Percentiles rank a stretch among this genome's conserved stretches.
These are phyloP conservation scores for Gracilinanus agilis DNA, from an alignment of 2,113 vertebrate species.

Conservation along the genomic window DNA sequence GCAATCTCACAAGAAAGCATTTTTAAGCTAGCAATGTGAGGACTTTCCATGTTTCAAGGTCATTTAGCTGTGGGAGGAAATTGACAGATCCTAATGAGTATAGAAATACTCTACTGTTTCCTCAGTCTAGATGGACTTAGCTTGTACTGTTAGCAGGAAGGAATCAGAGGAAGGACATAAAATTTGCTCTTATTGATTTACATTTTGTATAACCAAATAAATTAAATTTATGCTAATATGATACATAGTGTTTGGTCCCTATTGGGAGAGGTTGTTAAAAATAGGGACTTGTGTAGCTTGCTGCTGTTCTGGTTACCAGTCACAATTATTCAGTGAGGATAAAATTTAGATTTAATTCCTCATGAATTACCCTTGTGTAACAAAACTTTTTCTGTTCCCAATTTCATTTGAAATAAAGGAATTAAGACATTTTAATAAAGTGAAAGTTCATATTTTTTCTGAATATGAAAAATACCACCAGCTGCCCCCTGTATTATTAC, in stretches of 20 bases:
- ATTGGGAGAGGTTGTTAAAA: conserved; percentile 43
- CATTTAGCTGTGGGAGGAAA: conserved; percentile 71
- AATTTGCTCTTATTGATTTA: conserved; percentile 72
- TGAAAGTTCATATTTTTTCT: not conserved
- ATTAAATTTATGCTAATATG: conserved; percentile 71
- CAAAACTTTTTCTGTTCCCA: conserved; percentile 2
- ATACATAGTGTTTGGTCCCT: conserved; percentile 56
- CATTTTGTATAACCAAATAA: conserved; percentile 69
- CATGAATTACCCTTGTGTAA: not conserved
- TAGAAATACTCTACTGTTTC: conserved; percentile 57
- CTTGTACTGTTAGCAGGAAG: conserved; percentile 13
- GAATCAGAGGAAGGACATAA: conserved; percentile 59
- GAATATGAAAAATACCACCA: not conserved
- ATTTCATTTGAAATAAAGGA: not conserved
- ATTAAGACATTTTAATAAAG: not conserved
- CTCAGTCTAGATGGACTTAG: conserved; percentile 21
- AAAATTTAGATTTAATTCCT: not conserved
- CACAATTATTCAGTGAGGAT: conserved; percentile 36
- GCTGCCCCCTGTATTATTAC: no score
- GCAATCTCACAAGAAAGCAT: conserved; percentile 61
- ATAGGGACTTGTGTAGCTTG: conserved; percentile 35
- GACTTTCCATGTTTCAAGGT: conserved; percentile 67
- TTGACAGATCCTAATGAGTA: conserved; percentile 70
- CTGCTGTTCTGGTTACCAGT: conserved; percentile 42
- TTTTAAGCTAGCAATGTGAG: conserved; percentile 48